Conservation (phyloP, 1,140 invertebrate genomes). For the Oreohelix idahoensis region DNA sequence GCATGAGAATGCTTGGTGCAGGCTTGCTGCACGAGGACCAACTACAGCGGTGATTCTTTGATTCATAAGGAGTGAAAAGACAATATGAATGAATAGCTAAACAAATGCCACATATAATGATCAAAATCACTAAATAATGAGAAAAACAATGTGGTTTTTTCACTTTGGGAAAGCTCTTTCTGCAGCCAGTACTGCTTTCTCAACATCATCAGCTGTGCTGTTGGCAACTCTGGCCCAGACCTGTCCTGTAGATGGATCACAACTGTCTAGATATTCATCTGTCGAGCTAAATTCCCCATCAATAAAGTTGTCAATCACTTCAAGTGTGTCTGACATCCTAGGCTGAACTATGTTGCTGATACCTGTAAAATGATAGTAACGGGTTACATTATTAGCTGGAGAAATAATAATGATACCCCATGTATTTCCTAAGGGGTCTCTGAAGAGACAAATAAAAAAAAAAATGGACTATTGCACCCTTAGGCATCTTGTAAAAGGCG, state of each 20-base stretch:
- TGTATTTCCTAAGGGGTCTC: no score
- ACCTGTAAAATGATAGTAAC: no score
- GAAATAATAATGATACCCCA: no score
- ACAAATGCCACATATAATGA: neutral
- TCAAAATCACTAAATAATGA: neutral
- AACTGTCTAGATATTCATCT: slow-evolving; percentile 71
- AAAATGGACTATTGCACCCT: no score
- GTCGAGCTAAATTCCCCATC: slow-evolving; percentile 71
- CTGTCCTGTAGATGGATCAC: slow-evolving; percentile 75
- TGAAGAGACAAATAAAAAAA: no score
- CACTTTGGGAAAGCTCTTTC: slow-evolving; percentile 65
- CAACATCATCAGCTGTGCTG: slow-evolving; percentile 70
- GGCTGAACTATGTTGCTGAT: neutral
- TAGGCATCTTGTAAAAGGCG: no score
- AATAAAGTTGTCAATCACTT: slow-evolving; percentile 73
- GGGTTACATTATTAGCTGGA: no score
- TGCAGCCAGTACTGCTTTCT: slow-evolving; percentile 72
- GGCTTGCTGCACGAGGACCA: no score
- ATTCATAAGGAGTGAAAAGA: no score
- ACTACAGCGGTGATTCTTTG: no score
- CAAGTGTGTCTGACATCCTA: neutral
- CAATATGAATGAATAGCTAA: no score
- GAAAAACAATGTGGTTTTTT: neutral
- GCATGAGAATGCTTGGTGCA: no score
- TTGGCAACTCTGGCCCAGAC: slow-evolving; percentile 75